phyloP scores from a whole-genome alignment of 2,113 vertebrate species.

The Canis aureus region DNA sequence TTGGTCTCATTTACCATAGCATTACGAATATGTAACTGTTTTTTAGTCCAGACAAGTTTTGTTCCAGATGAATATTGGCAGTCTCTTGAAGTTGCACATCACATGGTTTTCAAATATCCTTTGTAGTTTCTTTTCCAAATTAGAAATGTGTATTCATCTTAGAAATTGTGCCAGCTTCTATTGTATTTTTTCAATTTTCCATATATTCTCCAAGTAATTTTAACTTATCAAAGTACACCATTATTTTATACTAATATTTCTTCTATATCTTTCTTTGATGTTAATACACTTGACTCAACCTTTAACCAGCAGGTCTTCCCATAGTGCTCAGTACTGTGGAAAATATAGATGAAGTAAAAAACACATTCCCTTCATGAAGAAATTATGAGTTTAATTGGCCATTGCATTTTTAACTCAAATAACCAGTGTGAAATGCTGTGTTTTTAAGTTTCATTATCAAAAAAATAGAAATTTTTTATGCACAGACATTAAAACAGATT shows the following conservation, averaged over 20 bases:
- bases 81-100: conserved; percentile 96
- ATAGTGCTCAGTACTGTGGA: background rate
- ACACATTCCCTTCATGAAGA: conserved; percentile 21
- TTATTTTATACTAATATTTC: conserved; percentile 26
- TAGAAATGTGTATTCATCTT: background rate
- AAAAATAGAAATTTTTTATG: background rate
- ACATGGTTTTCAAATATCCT: conserved; percentile 98
- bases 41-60: conserved; percentile 96
- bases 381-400: background rate
- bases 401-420: conserved; percentile 37
- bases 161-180: background rate
- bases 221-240: background rate
- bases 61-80: conserved; percentile 99
- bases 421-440: conserved; percentile 29
- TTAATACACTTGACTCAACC: background rate
- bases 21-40: conserved; percentile 93
- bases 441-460: background rate
- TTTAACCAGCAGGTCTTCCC: background rate
- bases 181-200: conserved; percentile 14
- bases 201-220: conserved; percentile 44
- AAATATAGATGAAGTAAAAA: conserved; percentile 20
- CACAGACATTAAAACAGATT: background rate
- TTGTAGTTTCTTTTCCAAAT: conserved; percentile 59
- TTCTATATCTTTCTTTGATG: conserved; percentile 16
- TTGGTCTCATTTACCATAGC: conserved; percentile 86